Conservation (phyloP, 2,113 vertebrate species). For the Saccopteryx bilineata region DNA sequence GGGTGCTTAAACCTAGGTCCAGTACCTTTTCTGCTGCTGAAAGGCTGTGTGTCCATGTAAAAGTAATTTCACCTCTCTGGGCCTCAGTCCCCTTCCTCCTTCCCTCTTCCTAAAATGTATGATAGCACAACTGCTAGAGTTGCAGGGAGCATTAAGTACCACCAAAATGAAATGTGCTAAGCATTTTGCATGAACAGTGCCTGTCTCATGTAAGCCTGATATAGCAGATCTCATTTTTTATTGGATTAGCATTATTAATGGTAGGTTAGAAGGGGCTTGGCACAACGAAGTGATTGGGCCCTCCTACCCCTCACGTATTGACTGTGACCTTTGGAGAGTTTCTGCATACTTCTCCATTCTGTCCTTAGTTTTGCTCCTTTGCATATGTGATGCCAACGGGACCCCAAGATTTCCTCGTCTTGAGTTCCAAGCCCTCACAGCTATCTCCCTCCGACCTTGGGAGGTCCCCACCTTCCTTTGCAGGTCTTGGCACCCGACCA, state of each 20-base stretch:
- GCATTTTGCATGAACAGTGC: background rate
- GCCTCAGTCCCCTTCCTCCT: background rate
- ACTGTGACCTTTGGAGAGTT: background rate
- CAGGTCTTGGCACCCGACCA: slow-evolving; percentile 15
- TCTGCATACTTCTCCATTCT: background rate
- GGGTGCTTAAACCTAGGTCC: background rate
- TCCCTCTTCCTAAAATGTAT: background rate
- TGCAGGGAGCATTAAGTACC: background rate
- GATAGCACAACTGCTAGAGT: background rate
- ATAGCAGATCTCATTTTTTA: background rate
- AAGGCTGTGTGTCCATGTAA: background rate
- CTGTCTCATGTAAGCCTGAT: background rate
- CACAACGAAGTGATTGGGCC: background rate
- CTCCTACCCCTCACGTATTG: background rate
- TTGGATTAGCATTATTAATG: background rate
- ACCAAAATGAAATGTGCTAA: background rate
- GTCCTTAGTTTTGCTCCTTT: background rate
- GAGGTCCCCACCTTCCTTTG: slow-evolving; percentile 22
- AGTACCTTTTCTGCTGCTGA: background rate
- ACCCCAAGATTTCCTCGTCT: background rate
- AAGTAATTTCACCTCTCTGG: background rate
- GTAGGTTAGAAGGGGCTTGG: background rate
- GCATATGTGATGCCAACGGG: background rate
- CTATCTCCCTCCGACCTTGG: background rate
- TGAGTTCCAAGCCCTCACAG: background rate